Evolutionary conservation across 1,140 invertebrate species (phyloP).

Genomic region (Drosophila littoralis): DNA sequence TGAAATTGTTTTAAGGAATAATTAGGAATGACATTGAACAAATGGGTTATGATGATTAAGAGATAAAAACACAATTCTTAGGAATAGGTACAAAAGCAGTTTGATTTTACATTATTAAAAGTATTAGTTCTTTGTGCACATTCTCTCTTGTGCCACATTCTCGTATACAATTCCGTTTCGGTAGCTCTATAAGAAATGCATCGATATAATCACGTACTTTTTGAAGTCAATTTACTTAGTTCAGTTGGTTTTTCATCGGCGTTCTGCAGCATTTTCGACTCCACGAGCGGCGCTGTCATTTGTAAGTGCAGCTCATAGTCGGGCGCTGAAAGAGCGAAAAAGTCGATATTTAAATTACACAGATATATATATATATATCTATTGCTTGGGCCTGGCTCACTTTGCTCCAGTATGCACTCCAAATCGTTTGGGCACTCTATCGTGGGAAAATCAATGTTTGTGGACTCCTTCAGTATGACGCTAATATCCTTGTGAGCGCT

Average conservation of each 20-base stretch:
- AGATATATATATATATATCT: not conserved
- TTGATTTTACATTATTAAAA: no score
- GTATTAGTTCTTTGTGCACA: not conserved
- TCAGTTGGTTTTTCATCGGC: conserved; percentile 48
- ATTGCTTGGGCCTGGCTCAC: conserved; percentile 44
- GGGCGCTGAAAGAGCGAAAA: conserved; percentile 47
- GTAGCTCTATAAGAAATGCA: not conserved
- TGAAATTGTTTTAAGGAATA: conserved; percentile 2
- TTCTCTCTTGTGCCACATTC: no score
- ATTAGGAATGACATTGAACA: conserved; percentile 16
- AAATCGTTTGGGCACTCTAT: conserved; percentile 75
- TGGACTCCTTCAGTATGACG: conserved; percentile 76
- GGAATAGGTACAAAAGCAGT: not conserved
- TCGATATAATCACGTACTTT: conserved; percentile 26
- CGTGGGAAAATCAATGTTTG: conserved; percentile 72
- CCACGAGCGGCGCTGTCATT: conserved; percentile 61
- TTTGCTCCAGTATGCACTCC: conserved; percentile 70
- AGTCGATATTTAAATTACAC: not conserved
- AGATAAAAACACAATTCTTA: not conserved
- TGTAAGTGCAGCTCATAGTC: conserved; percentile 71
- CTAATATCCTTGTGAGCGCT: conserved; percentile 83
- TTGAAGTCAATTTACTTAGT: conserved; percentile 55
- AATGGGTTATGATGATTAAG: not conserved
- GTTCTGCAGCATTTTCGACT: conserved; percentile 42
- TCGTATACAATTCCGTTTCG: conserved; percentile 7